phyloP scores from a whole-genome alignment of 92 coral and sea anemone genomes.

The Muricea muricata region DNA sequence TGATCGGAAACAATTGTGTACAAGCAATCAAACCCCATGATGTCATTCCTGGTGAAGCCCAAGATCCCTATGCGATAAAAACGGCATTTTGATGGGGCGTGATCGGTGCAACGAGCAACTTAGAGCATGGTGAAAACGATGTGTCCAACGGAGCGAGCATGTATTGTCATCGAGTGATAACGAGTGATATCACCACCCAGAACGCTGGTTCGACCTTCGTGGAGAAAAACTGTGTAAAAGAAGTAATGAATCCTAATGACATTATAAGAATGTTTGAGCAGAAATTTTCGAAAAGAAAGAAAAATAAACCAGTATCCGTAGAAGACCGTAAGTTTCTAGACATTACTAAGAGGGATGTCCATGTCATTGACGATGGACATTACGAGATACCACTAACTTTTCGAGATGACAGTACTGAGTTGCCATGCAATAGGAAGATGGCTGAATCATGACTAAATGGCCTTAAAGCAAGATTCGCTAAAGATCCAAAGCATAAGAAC shows the following conservation, averaged over 20 bases:
- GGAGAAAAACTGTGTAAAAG: slow-evolving; percentile 41
- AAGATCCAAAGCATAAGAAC: slow-evolving; percentile 43
- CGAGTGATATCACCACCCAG: background rate
- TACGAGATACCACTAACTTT: background rate
- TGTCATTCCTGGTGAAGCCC: slow-evolving; percentile 56
- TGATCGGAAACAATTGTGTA: slow-evolving; percentile 67
- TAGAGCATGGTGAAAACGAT: no score
- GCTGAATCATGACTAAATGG: slow-evolving; percentile 48
- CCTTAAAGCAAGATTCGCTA: slow-evolving; percentile 45
- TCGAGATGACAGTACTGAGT: background rate
- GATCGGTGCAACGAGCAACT: slow-evolving; percentile 58
- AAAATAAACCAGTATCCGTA: slow-evolving; percentile 29
- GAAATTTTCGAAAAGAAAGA: slow-evolving; percentile 52
- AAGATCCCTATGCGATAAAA: slow-evolving; percentile 61
- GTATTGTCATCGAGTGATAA: background rate
- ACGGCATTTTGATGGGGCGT: slow-evolving; percentile 64
- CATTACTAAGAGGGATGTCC: no score
- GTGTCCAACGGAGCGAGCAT: no score
- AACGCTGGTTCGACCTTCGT: slow-evolving; percentile 51
- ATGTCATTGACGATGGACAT: background rate
- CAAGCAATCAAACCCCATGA: slow-evolving; percentile 56
- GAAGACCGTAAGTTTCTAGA: slow-evolving; percentile 50
- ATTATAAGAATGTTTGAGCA: slow-evolving; percentile 49
- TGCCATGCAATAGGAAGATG: slow-evolving; percentile 45
- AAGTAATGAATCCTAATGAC: slow-evolving; percentile 39